Evolutionary conservation across 2,888 invertebrate genomes (phyloP), one percentile per base, ranked within the genome.

Genomic region (Synanthedon vespiformis): DNA sequence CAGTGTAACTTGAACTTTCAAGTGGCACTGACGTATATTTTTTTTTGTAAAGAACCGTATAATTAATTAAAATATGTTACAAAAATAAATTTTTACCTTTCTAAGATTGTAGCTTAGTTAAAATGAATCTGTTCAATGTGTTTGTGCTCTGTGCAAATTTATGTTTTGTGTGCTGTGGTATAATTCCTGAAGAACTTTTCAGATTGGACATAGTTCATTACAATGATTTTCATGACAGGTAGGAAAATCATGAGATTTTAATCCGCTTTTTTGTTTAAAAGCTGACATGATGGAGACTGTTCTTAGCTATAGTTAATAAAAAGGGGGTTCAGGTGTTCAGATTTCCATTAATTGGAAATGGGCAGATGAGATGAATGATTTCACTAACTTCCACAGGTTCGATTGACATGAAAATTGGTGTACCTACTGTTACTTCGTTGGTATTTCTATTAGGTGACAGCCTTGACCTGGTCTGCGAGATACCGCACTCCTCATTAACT

Each of bases 181-280:
- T 74, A 50, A 52, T 74, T 18, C 13, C 56, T 51, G 62, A 68
- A 52, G 65, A 70, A 48, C 60, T 83, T n/a, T 89, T 84, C 59
- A 74, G 80, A 54, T 63, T 90, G 56, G 88, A 89, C 55, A 74
- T 90, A 52, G 73, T 89, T 51, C 89, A 89, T 65, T 80, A 88
- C 47, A 89, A 89, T 62, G 89, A 89, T 69, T 89, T 89, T 61
- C 89, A 89, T 61, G 89, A 82, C 52, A 80, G 88, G 88, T 88
- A 59, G 72, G 74, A 34, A 34, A 34, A 34, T 34, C 8, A 34
- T 8, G 34, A 10, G 8, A 34, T 34, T 34, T 34, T 6, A 34
- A 34, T 22, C 22, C 5, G 22, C 22, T 22, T 22, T 22, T 22
- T 22, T 22, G 22, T 22, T 22, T 22, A 22, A 22, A 22, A 22